Evolutionary conservation across 2,888 invertebrate species (phyloP).

Genomic region (Leucophenga maculata): DNA sequence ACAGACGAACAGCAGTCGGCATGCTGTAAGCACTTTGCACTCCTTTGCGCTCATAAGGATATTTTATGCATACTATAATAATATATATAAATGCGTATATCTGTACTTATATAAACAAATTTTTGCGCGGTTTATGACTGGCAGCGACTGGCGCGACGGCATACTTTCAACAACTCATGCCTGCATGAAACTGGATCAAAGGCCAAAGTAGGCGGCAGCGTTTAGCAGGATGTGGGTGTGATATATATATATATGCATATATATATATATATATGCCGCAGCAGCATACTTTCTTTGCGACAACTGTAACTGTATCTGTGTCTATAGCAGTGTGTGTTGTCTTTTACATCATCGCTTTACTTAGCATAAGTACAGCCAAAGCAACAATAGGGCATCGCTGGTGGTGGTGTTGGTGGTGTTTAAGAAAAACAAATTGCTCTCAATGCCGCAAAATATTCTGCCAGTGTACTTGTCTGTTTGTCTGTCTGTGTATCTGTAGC

Average conservation of each 20-base stretch:
- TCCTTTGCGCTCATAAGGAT: neutral
- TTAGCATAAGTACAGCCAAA: slow-evolving; percentile 57
- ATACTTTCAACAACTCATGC: no score
- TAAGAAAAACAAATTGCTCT: slow-evolving; percentile 48
- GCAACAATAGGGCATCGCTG: slow-evolving; percentile 40
- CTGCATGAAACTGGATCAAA: slow-evolving; percentile 1
- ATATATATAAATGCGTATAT: neutral
- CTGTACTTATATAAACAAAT: slow-evolving; percentile 22
- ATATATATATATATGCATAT: no score
- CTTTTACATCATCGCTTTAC: slow-evolving; percentile 66
- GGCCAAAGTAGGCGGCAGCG: neutral
- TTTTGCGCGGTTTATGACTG: slow-evolving; percentile 25
- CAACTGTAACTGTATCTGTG: no score
- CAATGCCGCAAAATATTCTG: slow-evolving; percentile 16
- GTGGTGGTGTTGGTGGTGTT: neutral
- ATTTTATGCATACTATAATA: no score
- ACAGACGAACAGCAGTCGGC: slow-evolving; percentile 40
- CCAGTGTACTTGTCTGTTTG: slow-evolving; percentile 6
- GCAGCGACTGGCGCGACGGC: neutral
- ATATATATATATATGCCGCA: slow-evolving; percentile 40
- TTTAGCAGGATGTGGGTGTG: slow-evolving; percentile 51
- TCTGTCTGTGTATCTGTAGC: neutral
- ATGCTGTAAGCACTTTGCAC: neutral
- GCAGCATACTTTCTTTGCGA: neutral
- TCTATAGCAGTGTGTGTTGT: slow-evolving; percentile 49